Evolutionary conservation across 2,113 vertebrate genomes (phyloP), one percentile per base, ranked within the genome.

Genomic region (Romanogobio albipinnatus): DNA sequence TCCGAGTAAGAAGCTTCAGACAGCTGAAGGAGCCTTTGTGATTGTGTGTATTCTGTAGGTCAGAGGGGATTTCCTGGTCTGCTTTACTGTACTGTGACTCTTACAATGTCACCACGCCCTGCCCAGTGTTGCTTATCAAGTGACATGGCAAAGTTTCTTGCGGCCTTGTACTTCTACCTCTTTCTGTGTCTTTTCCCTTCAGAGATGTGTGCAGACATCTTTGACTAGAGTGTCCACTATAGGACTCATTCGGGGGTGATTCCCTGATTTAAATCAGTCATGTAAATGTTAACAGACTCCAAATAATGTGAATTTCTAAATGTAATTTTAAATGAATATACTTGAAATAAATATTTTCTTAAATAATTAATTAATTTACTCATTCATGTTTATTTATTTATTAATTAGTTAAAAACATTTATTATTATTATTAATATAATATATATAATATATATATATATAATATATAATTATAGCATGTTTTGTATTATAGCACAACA

Each of bases 1-100:
- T 85, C 84, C 78, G 2, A 17, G 9, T 68, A 66, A 51, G 59
- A 66, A 81, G 43, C 39, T 51, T 17, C 79, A 36, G 61, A 82
- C 19, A 9, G 66, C 19, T 81, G 45, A 19, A 36, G 58, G 84
- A 29, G 43, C 89, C 66, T 87, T 71, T 80, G 71, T 76, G 47
- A 51, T 82, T 88, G 86, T 89, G 83, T 87, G 84, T 82, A 15
- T 78, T 29, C 70, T 86, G 89, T 91, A 88, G 92, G 87, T 93
- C 91, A 91, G 36, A 53, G 87, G 73, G 91, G 90, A 90, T 90
- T 92, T 88, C 85, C 87, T 84, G 74, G 64, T 75, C 24, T 78
- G 64, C 77, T 74, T 75, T 85, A 81, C 66, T 59, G 70, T 86
- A 71, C 74, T 58, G 62, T 86, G 78, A 80, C 82, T 86, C 76